These are phyloP conservation scores for Dinoponera quadriceps DNA, from an alignment of 1,140 invertebrate genomes.

Conservation along the genomic window DNA sequence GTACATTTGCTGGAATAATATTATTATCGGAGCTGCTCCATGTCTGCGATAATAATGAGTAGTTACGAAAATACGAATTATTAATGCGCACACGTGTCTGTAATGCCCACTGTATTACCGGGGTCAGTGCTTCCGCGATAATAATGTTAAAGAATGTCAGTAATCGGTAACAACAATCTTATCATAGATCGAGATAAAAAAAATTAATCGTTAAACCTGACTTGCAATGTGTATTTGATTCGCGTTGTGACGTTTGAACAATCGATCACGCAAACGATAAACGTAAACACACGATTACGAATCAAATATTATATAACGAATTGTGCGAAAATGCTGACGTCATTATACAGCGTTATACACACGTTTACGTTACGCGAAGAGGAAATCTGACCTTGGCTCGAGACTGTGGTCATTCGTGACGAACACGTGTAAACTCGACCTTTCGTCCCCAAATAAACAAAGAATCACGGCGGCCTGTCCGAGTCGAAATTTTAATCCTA, in stretches of 20 bases:
- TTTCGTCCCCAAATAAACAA: not conserved
- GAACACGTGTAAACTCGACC: not conserved
- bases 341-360: not conserved
- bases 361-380: not conserved
- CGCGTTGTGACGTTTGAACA: not conserved
- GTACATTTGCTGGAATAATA: not conserved
- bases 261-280: no score
- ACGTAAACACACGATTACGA: not conserved
- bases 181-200: not conserved
- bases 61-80: not conserved
- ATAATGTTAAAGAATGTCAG: not conserved
- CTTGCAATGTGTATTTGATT: conserved; percentile 22
- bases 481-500: not conserved
- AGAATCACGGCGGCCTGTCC: conserved; percentile 7
- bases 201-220: not conserved
- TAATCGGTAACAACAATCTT: not conserved
- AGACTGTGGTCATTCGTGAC: not conserved
- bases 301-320: not conserved
- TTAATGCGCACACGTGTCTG: not conserved
- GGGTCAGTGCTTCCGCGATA: no score
- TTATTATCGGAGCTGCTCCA: not conserved
- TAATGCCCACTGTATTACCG: no score
- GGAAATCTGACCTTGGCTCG: not conserved
- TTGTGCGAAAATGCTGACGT: not conserved
- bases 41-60: not conserved